Conservation (phyloP, 1,140 invertebrate species). For the Drosophila guanche region DNA sequence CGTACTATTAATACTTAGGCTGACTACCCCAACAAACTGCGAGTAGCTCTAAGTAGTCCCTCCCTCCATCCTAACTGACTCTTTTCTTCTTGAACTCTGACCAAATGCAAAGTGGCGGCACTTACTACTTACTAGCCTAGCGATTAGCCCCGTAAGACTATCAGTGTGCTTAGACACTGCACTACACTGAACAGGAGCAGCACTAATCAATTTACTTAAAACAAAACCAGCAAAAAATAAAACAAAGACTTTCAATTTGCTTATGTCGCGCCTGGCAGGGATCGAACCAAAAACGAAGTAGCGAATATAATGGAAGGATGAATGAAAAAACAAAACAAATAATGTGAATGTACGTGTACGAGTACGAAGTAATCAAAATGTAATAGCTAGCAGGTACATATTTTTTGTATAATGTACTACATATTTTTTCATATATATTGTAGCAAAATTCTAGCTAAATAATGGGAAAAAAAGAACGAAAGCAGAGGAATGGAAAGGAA, state of each 20-base stretch:
- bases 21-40: constrained; percentile 22
- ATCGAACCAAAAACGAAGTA: constrained; percentile 37
- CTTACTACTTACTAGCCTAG: constrained; percentile 46
- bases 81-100: constrained; percentile 61
- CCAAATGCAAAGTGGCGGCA: constrained; percentile 67
- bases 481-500: too few relatives aligned
- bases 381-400: constrained; percentile 51
- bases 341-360: constrained; percentile 7
- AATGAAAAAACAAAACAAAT: not conserved
- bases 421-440: constrained; percentile 62
- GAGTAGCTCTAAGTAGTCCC: constrained; percentile 46
- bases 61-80: constrained; percentile 41
- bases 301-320: constrained; percentile 9
- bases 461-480: constrained; percentile 7
- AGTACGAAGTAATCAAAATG: constrained; percentile 42
- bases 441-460: constrained; percentile 45
- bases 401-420: constrained; percentile 77
- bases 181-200: constrained; percentile 40
- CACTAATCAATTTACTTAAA: constrained; percentile 70
- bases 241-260: constrained; percentile 70
- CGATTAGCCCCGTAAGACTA: constrained; percentile 61
- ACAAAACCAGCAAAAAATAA: not conserved
- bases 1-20: constrained; percentile 7
- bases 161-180: constrained; percentile 61
- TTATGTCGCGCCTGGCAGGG: constrained; percentile 58